Evolutionary conservation across 2,797 vertebrate genomes (phyloP).

Genomic region (Poecile montanus): DNA sequence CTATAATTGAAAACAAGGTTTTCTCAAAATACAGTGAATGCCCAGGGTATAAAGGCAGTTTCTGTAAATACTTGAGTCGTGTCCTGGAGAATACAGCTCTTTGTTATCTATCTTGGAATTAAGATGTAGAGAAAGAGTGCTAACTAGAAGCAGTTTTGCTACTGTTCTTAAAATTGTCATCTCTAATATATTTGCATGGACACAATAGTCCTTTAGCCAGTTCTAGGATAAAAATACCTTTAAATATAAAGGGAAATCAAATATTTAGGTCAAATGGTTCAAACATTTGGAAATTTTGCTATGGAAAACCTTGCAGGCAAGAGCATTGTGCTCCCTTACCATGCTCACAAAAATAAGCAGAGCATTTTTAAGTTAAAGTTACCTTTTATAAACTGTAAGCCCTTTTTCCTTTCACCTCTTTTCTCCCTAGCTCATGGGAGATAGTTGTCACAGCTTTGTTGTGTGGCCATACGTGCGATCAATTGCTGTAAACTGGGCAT

Average conservation of each 20-base stretch:
- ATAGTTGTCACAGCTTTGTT: neutral
- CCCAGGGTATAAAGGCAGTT: conserved; percentile 18
- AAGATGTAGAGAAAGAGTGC: neutral
- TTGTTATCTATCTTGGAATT: neutral
- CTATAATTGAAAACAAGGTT: conserved; percentile 19
- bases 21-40: conserved; percentile 32
- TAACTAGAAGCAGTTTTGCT: neutral
- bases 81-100: conserved; percentile 12
- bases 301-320: neutral
- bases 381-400: neutral
- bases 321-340: neutral
- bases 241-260: neutral
- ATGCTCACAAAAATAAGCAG: neutral
- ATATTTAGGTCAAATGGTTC: neutral
- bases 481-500: neutral
- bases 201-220: neutral
- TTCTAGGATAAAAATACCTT: conserved; percentile 1
- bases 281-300: conserved; percentile 8
- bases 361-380: neutral
- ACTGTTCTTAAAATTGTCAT: neutral
- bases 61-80: conserved; percentile 25
- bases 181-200: neutral
- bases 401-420: neutral
- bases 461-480: fast-evolving
- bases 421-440: neutral